Percentiles rank a stretch among this genome's conserved stretches.
phyloP scores from a whole-genome alignment of 2,888 invertebrate genomes.

The Agriopis marginaria region DNA sequence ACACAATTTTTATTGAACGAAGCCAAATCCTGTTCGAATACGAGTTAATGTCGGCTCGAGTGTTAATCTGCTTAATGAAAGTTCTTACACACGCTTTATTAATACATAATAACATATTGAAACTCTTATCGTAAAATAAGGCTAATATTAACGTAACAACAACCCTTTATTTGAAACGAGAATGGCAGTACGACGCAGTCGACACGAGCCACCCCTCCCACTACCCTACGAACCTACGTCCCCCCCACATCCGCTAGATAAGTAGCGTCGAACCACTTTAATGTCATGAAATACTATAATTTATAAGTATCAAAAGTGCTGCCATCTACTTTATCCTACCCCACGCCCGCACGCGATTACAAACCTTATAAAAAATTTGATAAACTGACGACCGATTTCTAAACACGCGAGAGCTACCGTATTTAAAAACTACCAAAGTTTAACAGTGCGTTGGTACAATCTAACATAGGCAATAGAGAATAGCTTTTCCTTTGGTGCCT shows the following conservation, averaged over 20 bases:
- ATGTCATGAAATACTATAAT: slow-evolving; percentile 55
- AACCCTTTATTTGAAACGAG: slow-evolving; percentile 77
- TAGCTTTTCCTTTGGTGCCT: slow-evolving; percentile 2
- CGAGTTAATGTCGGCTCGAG: slow-evolving; percentile 75
- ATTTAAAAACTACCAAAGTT: slow-evolving; percentile 25
- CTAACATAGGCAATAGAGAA: slow-evolving; percentile 23
- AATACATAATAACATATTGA: slow-evolving; percentile 70
- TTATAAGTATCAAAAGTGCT: slow-evolving; percentile 65
- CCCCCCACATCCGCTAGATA: slow-evolving; percentile 11
- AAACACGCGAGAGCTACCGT: slow-evolving; percentile 9
- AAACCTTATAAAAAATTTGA: slow-evolving; percentile 60
- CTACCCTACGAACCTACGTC: slow-evolving; percentile 23
- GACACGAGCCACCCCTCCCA: not conserved
- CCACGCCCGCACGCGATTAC: slow-evolving; percentile 58
- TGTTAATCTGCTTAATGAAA: slow-evolving; percentile 78
- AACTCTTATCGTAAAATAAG: slow-evolving; percentile 76
- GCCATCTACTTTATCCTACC: slow-evolving; percentile 50
- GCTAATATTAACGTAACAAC: slow-evolving; percentile 83
- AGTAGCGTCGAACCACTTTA: slow-evolving; percentile 26
- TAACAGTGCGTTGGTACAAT: slow-evolving; percentile 18
- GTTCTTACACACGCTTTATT: slow-evolving; percentile 76
- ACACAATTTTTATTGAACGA: slow-evolving; percentile 83
- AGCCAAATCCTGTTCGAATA: slow-evolving; percentile 77
- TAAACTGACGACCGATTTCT: slow-evolving; percentile 36
- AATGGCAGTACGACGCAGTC: slow-evolving; percentile 41